Base-by-base conservation (phyloP, 2,797 vertebrate genomes). In the Dermochelys coriacea region DNA sequence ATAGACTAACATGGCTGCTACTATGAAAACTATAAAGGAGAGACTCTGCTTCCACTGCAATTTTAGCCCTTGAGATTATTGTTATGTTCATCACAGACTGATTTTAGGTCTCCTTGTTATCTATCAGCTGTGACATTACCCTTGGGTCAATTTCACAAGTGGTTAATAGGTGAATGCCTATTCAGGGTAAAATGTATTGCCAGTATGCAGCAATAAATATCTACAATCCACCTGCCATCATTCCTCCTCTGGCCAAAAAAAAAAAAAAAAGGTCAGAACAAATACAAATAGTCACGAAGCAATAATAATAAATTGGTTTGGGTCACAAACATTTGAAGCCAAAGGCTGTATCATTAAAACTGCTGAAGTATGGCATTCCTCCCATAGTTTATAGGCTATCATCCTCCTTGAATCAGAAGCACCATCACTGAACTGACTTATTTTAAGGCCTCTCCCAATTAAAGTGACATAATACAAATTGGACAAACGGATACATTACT, bases 341-440 rank as follows among this genome's bases (percentile, higher is more conserved):
- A 84, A 91, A 88, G 91, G 54, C 78, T 91, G 4, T 80, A 55
- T 88, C 88, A 79, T 68, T 93, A 88, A 94, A 93, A 93, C 37
- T 68, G 89, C 89, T 84, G 80, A 68, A 92, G 90, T 59, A 49
- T 81, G 91, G 88, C 82, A 75, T 83, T 91, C 80, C 55, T 57
- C 0, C 75, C 80, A 78, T 90, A 84, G 31, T 95, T 96, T 94
- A 94, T 84, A 83, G 90, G 34, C 89, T 93, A 68, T 88, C 90
- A 86, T 93, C 95, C 80, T 6, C 1, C 77, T 95, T 91, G 85
- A 97, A 90, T 84, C 59, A 95, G 87, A 81, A 94, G 89, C 77
- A 82, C 85, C 41, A 93, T 87, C 79, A 93, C 57, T 92, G 90
- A 90, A 87, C 91, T 93, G 94, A 95, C 93, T 97, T 97, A 85